phyloP scores from a whole-genome alignment of 2,113 vertebrate genomes.

The Chroicocephalus ridibundus region DNA sequence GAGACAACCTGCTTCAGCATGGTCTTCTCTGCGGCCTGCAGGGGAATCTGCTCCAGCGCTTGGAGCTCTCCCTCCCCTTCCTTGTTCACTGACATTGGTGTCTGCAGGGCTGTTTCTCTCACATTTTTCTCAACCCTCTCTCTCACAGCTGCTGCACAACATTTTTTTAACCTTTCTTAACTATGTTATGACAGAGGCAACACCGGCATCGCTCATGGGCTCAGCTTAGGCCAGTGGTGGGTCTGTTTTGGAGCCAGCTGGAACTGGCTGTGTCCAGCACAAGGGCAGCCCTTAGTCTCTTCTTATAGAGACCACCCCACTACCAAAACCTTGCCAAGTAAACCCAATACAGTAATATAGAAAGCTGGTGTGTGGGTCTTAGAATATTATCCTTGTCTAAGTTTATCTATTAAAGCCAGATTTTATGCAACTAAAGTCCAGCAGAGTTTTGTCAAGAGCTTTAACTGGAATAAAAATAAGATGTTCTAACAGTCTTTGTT shows the following conservation, averaged over 20 bases:
- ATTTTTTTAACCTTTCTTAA: not conserved
- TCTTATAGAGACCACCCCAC: not conserved
- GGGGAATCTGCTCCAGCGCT: not conserved
- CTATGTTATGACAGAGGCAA: not conserved
- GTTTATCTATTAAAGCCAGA: not conserved
- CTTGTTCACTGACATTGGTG: not conserved
- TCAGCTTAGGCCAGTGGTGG: accelerated
- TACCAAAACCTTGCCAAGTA: not conserved
- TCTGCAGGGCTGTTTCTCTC: not conserved
- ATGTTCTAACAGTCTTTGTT: not conserved
- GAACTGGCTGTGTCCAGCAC: not conserved
- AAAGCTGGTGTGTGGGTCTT: not conserved
- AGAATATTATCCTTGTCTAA: not conserved
- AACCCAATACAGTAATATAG: not conserved
- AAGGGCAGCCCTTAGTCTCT: not conserved
- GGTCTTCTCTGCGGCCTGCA: not conserved
- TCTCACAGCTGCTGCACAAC: accelerated
- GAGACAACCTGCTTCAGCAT: not conserved
- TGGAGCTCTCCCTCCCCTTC: not conserved
- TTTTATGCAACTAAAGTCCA: not conserved
- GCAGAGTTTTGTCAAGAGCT: not conserved
- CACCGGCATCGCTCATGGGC: not conserved
- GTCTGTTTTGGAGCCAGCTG: not conserved
- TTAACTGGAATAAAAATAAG: not conserved
- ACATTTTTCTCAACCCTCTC: not conserved